phyloP scores from a whole-genome alignment of 2,797 vertebrate species.

The Myioborus miniatus region DNA sequence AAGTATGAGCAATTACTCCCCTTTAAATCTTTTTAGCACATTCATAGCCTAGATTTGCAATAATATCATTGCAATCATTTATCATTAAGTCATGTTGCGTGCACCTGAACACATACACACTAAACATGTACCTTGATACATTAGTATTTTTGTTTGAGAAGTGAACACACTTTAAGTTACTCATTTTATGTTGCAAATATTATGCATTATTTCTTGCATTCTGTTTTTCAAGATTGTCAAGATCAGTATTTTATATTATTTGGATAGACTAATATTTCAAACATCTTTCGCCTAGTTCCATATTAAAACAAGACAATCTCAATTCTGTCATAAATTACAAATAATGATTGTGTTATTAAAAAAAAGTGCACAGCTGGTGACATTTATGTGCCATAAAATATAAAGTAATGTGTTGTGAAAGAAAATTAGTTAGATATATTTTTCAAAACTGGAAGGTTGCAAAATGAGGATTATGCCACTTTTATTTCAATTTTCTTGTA shows the following conservation, averaged over 20 bases:
- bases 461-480: background rate
- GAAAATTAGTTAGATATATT: background rate
- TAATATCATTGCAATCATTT: conserved; percentile 40
- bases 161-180: background rate
- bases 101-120: background rate
- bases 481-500: background rate
- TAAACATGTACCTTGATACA: background rate
- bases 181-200: conserved; percentile 16
- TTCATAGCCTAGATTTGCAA: conserved; percentile 40
- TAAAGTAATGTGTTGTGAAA: conserved; percentile 10
- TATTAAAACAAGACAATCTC: conserved; percentile 42
- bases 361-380: background rate
- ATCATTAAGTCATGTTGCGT: conserved; percentile 29
- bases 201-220: conserved; percentile 44
- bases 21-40: conserved; percentile 17
- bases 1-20: conserved; percentile 7
- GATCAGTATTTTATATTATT: conserved; percentile 32
- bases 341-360: background rate
- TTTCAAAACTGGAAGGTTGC: background rate
- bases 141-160: conserved; percentile 49
- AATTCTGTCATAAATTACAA: conserved; percentile 50
- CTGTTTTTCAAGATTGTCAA: conserved; percentile 19
- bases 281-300: conserved; percentile 34
- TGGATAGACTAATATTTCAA: conserved; percentile 59
- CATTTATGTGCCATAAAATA: conserved; percentile 17